Conservation (phyloP, 2,113 vertebrate genomes). For the Halcyon malimbica region DNA sequence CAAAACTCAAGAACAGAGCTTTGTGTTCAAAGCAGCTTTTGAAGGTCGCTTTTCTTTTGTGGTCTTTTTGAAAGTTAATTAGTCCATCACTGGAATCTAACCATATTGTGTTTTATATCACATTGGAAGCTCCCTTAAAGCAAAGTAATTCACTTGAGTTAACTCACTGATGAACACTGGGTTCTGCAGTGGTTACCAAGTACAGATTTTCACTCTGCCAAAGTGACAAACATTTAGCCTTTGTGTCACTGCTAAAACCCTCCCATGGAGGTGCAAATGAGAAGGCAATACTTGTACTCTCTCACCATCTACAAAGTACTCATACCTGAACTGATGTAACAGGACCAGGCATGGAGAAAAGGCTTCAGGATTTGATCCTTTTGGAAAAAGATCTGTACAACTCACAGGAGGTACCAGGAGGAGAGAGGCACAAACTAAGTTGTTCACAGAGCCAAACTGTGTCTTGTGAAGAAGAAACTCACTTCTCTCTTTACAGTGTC, state of each 20-base stretch:
- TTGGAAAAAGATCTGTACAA: not conserved
- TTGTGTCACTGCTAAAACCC: not conserved
- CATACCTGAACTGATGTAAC: not conserved
- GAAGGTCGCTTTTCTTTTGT: not conserved
- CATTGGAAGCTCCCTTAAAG: not conserved
- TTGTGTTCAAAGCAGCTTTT: not conserved
- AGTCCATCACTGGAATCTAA: not conserved
- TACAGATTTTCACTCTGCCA: not conserved
- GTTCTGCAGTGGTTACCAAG: not conserved
- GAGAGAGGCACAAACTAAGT: not conserved
- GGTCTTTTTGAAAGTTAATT: not conserved
- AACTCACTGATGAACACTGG: not conserved
- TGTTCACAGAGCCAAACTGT: not conserved
- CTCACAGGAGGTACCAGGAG: not conserved
- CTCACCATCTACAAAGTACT: not conserved
- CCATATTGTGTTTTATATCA: not conserved
- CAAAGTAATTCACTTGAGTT: not conserved
- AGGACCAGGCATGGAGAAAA: not conserved
- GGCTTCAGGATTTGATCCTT: not conserved
- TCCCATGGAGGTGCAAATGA: not conserved
- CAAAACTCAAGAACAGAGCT: not conserved
- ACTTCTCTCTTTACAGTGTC: not conserved
- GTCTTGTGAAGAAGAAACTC: not conserved
- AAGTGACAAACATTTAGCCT: not conserved
- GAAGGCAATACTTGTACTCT: not conserved